These are phyloP conservation scores for Sarcophaga variegata DNA, from an alignment of 2,888 invertebrate species.

Conservation along the genomic window DNA sequence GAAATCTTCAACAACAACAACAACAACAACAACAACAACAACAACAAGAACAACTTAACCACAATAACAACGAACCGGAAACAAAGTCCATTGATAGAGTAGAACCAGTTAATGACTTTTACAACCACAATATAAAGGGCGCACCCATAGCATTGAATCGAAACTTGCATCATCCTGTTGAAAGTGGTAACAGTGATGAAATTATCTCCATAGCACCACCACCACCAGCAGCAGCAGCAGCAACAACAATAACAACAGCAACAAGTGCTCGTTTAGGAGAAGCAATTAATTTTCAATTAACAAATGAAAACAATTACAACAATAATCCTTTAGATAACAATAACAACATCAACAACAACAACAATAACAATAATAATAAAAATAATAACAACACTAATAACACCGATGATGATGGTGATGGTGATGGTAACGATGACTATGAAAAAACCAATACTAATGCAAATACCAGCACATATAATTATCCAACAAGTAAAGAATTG, in stretches of 20 bases:
- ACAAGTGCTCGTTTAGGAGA: slow-evolving; percentile 32
- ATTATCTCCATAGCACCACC: slow-evolving; percentile 29
- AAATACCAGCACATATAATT: not conserved
- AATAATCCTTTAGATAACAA: slow-evolving; percentile 21
- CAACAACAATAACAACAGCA: slow-evolving; percentile 22
- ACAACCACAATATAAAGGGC: slow-evolving; percentile 28
- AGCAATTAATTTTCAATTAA: slow-evolving; percentile 63
- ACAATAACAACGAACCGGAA: slow-evolving; percentile 60
- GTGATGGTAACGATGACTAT: not conserved
- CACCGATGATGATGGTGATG: not conserved
- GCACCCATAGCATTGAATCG: slow-evolving; percentile 13
- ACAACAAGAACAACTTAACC: slow-evolving; percentile 23
- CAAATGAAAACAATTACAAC: slow-evolving; percentile 52
- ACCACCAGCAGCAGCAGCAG: slow-evolving; percentile 5
- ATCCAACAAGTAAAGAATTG: not conserved
- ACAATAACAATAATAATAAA: not conserved
- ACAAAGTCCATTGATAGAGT: slow-evolving; percentile 17
- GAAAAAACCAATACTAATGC: not conserved
- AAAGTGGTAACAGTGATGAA: slow-evolving; percentile 13
- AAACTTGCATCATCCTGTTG: not conserved
- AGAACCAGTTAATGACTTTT: slow-evolving; percentile 49
- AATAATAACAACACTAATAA: slow-evolving; percentile 28
- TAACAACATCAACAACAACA: not conserved
- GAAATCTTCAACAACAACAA: slow-evolving; percentile 12
- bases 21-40: slow-evolving; percentile 7